Conservation (phyloP, 2,888 invertebrate species). For the Drosophila limbata region DNA sequence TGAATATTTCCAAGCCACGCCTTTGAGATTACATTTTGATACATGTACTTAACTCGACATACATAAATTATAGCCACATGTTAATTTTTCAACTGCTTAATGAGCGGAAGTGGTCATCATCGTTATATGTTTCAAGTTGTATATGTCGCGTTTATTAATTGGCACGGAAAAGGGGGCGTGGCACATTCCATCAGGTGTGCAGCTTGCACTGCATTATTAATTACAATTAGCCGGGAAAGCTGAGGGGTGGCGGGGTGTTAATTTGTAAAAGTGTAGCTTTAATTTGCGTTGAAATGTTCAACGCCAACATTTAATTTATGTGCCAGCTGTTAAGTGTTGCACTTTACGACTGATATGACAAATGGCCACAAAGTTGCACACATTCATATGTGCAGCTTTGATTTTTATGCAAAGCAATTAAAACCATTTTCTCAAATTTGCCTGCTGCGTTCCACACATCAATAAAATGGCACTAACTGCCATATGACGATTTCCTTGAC, state of each 20-base stretch:
- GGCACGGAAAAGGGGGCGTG: conserved; percentile 44
- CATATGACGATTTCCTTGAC: too few species aligned
- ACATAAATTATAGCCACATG: conserved; percentile 69
- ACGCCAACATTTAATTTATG: conserved; percentile 67
- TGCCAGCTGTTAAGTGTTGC: conserved; percentile 72
- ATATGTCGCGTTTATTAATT: conserved; percentile 61
- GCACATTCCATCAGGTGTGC: conserved; percentile 52
- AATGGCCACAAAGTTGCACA: conserved; percentile 66
- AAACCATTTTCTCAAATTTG: conserved; percentile 37
- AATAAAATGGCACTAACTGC: conserved; percentile 15
- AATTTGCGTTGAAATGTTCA: conserved; percentile 63
- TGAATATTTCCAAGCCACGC: conserved; percentile 14
- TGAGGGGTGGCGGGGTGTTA: conserved; percentile 46
- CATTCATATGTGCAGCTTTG: conserved; percentile 45
- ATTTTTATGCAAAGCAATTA: conserved; percentile 69
- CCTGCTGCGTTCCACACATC: conserved; percentile 7
- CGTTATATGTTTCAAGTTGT: conserved; percentile 63
- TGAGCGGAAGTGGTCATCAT: conserved; percentile 77
- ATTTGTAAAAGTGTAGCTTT: conserved; percentile 72
- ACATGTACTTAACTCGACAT: conserved; percentile 32
- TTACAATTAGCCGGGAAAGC: conserved; percentile 65
- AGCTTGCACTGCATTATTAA: conserved; percentile 65
- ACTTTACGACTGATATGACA: conserved; percentile 60
- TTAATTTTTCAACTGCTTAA: conserved; percentile 77
- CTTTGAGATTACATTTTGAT: conserved; percentile 28